Base-by-base conservation (phyloP, 2,888 invertebrate genomes). In the Pemphredon lugubris region DNA sequence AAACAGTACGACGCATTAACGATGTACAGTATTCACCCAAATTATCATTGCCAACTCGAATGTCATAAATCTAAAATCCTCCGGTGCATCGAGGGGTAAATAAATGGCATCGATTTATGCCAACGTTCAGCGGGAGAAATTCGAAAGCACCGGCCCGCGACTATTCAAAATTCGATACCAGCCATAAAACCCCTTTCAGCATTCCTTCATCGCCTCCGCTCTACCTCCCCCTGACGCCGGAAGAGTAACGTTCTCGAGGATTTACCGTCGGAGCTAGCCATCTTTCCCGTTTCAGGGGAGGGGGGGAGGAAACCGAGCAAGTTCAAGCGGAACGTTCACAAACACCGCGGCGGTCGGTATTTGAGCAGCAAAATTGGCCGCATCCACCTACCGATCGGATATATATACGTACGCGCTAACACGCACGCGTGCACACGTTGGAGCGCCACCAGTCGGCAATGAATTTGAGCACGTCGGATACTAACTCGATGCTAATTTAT, bases 401-500 rank as follows among this genome's bases (percentile, higher is more conserved):
- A 21, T 20, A 13, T 3, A 3, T 18, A 30, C 14, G 23, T 50
- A 16, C 40, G 50, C 30, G 13, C 39, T 1, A 6, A 18, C 30
- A 26, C 51, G 63, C 59, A 58, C 51, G 51, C 55, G 61, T 40
- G 53, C 58, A 67, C 77, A n/a, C n/a, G n/a, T n/a, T n/a, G n/a
- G n/a, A n/a, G n/a, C n/a, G n/a, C n/a, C n/a, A n/a, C n/a, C n/a
- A n/a, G n/a, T n/a, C n/a, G n/a, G n/a, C n/a, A 77, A 74, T 74
- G 75, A 77, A 84, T 78, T 79, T 74, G 73, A 74, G 63, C 77
- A 67, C 59, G 72, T 59, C 59, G 76, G 77, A 73, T 66, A 77
- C 73, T 82, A 78, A 79, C 73, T 80, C 75, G 71, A 74, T 63
- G 79, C 71, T 84, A 84, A 84, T 84, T 84, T 84, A 84, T 84